A percentile compares a stretch with the other conserved stretches of the same genome.
phyloP scores from a whole-genome alignment of 2,888 invertebrate genomes.

The Troides aeacus region DNA sequence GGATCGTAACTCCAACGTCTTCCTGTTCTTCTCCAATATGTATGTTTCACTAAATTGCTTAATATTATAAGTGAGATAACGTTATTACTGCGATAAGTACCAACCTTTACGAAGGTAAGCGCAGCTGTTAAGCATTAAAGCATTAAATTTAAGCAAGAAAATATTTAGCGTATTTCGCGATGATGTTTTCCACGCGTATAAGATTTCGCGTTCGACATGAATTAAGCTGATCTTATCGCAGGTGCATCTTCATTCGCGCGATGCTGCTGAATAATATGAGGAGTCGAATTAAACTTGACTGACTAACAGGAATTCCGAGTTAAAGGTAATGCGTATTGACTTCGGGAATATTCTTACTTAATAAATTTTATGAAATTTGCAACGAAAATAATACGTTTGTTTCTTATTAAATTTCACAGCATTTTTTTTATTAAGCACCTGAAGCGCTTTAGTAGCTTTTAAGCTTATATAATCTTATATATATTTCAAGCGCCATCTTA shows the following conservation, averaged over 20 bases:
- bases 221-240: slow-evolving; percentile 56
- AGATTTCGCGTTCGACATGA: slow-evolving; percentile 60
- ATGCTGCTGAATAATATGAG: slow-evolving; percentile 44
- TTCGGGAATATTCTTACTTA: slow-evolving; percentile 29
- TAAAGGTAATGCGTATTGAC: slow-evolving; percentile 41
- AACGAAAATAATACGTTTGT: neutral
- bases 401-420: neutral
- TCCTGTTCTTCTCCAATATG: no score
- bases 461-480: neutral
- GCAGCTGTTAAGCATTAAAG: slow-evolving; percentile 27
- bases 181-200: slow-evolving; percentile 58
- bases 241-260: slow-evolving; percentile 54
- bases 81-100: slow-evolving; percentile 6
- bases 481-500: neutral
- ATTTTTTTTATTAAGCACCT: no score
- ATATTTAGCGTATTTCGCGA: slow-evolving; percentile 34
- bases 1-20: no score
- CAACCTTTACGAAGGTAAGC: slow-evolving; percentile 10
- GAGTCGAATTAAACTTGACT: slow-evolving; percentile 49
- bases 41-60: no score
- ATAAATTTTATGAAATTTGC: neutral
- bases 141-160: slow-evolving; percentile 25
- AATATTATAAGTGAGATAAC: neutral
- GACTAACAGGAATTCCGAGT: slow-evolving; percentile 47
- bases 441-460: no score